A percentile compares a stretch with the other conserved stretches of the same genome.
These are phyloP conservation scores for Drosophila suboccidentalis DNA, from an alignment of 2,888 invertebrate genomes.

Conservation along the genomic window DNA sequence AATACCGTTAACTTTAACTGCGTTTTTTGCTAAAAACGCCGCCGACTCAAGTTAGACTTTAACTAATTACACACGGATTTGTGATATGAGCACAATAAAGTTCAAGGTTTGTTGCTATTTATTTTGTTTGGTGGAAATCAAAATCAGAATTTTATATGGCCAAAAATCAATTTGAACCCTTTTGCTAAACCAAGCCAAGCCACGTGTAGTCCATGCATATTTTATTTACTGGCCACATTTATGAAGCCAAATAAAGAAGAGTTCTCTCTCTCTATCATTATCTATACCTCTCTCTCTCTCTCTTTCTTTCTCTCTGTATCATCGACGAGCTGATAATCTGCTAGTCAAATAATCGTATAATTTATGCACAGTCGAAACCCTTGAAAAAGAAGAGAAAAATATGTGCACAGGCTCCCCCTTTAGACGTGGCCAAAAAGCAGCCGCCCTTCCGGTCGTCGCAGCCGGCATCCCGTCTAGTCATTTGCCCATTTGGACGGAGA, in stretches of 20 bases:
- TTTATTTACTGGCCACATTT: constrained; percentile 54
- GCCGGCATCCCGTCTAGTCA: constrained; percentile 67
- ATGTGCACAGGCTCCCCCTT: constrained; percentile 24
- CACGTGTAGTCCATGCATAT: constrained; percentile 67
- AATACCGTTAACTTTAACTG: constrained; percentile 83
- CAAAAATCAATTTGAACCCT: constrained; percentile 41
- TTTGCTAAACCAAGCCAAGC: constrained; percentile 28
- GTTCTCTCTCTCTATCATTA: background rate
- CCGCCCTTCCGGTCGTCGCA: constrained; percentile 71
- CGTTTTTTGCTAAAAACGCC: constrained; percentile 69
- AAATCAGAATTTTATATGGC: constrained; percentile 56
- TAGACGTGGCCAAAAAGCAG: constrained; percentile 61
- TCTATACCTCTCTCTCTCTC: background rate
- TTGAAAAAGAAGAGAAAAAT: constrained; percentile 19
- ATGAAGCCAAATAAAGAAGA: constrained; percentile 33
- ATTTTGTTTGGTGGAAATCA: background rate
- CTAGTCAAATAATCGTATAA: constrained; percentile 70
- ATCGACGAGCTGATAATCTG: constrained; percentile 68
- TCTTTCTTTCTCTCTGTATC: constrained; percentile 5
- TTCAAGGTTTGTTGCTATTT: constrained; percentile 22
- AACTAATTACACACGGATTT: background rate
- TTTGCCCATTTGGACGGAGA: constrained; percentile 26
- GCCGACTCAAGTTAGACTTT: constrained; percentile 17
- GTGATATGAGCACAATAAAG: constrained; percentile 14
- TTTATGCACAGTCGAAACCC: constrained; percentile 62